Evolutionary conservation across 2,888 invertebrate species (phyloP).

Genomic region (Diplolepis rosae): DNA sequence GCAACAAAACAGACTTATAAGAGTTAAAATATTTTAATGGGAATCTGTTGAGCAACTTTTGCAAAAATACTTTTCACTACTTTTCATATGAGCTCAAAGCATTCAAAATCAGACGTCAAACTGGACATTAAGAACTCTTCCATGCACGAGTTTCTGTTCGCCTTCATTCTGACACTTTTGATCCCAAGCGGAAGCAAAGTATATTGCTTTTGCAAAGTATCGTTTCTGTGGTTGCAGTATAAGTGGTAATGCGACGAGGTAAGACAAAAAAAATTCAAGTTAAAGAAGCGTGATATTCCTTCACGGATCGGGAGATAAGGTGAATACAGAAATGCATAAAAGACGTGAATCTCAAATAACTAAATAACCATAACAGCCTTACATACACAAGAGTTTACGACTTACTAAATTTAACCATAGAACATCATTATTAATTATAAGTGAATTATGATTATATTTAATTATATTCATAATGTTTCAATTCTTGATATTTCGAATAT

Average conservation of each 20-base stretch:
- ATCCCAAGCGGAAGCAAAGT: conserved; percentile 16
- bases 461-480: no score
- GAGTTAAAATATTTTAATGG: conserved; percentile 4
- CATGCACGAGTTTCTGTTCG: neutral
- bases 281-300: conserved; percentile 8
- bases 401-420: no score
- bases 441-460: no score
- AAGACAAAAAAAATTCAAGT: conserved; percentile 1
- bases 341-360: neutral
- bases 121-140: neutral
- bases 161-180: conserved; percentile 16
- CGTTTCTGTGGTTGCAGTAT: conserved; percentile 4
- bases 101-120: conserved; percentile 10
- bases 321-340: neutral
- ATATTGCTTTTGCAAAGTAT: conserved; percentile 18
- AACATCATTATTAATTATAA: no score
- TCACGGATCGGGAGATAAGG: conserved; percentile 8
- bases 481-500: no score
- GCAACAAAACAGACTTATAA: no score
- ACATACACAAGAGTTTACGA: no score
- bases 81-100: neutral
- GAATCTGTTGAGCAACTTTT: neutral
- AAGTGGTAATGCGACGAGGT: neutral
- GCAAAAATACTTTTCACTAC: neutral
- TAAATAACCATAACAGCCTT: conserved; percentile 1